These are phyloP conservation scores for Cassiopea xamachana DNA, from an alignment of 30 jellyfish, hydroid and myxozoan species.

Conservation along the genomic window DNA sequence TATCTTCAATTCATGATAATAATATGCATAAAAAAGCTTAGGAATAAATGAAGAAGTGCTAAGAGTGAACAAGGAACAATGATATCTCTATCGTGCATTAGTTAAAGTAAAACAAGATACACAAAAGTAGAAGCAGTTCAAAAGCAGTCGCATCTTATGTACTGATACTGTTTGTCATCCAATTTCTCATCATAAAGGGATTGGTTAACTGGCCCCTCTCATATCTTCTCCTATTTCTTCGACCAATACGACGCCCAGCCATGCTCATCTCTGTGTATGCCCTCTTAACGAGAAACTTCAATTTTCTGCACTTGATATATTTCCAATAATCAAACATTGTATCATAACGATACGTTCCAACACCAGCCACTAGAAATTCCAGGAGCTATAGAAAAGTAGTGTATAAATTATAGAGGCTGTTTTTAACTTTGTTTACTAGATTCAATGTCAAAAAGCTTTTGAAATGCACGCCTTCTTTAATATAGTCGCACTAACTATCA, in stretches of 20 bases:
- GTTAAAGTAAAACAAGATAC: too few species aligned
- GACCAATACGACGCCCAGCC: slow-evolving; percentile 43
- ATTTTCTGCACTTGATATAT: slow-evolving; percentile 18
- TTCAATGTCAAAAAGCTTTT: too few species aligned
- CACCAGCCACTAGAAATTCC: slow-evolving; percentile 29
- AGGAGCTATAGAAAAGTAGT: slow-evolving; percentile 55
- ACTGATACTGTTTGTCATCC: slow-evolving; percentile 87
- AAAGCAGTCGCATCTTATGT: background rate
- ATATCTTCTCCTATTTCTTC: slow-evolving; percentile 50
- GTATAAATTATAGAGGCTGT: background rate
- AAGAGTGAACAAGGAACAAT: too few species aligned
- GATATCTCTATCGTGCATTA: too few species aligned
- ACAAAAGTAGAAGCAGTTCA: too few species aligned
- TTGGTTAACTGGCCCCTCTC: slow-evolving; percentile 64
- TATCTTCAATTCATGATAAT: too few species aligned
- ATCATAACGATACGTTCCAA: slow-evolving; percentile 66
- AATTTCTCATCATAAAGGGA: slow-evolving; percentile 80
- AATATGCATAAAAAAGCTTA: too few species aligned
- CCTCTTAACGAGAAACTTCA: slow-evolving; percentile 40
- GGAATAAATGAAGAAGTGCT: too few species aligned
- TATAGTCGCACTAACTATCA: too few species aligned
- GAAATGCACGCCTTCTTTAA: too few species aligned
- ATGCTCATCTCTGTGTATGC: slow-evolving; percentile 49
- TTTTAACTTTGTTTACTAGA: background rate
- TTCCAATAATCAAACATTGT: slow-evolving; percentile 73